Evolutionary conservation across 2,113 vertebrate species (phyloP), one percentile per base, ranked within the genome.

Genomic region (Origma solitaria): DNA sequence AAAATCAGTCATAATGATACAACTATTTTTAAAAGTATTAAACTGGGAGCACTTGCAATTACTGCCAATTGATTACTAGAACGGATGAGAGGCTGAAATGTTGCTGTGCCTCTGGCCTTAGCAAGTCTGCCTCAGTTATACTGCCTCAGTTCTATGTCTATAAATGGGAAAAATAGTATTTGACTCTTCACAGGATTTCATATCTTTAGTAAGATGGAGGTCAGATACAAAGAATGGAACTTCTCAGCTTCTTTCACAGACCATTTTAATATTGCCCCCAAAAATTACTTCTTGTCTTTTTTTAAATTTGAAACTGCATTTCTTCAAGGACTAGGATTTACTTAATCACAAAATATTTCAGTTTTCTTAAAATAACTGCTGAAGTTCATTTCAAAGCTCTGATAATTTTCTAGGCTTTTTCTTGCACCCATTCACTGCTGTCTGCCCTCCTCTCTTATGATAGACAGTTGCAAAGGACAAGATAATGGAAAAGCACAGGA

Each of bases 401-500:
- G 20, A 85, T 33, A 70, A 11, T 37, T 86, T 94, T 92, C 47
- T 49, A 72, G 49, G 17, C 15, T 82, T 84, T 82, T 82, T 72
- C 6, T 22, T 76, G 50, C n/a, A 33, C 64, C 15, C 61, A 82
- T 61, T 68, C 33, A 86, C 6, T 19, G 57, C 51, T 70, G 21
- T 13, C 30, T 80, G 28, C 51, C 30, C 30, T 87, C 27, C 12
- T 35, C 25, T 17, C 19, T 81, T 75, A 76, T 27, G n/a, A 81
- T 7, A 93, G n/a, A 69, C 31, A 79, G 61, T 82, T 62, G 84
- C 66, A 91, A 89, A 90, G 51, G 68, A 85, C 40, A 54, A 95
- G 95, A 93, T 94, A 88, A 95, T 71, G 53, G 86, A 83, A 95
- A 95, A 96, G 25, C 88, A 94, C 81, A 97, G 91, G 72, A 84